Evolutionary conservation across 2,888 invertebrate genomes (phyloP).

Genomic region (Tachina lurida): DNA sequence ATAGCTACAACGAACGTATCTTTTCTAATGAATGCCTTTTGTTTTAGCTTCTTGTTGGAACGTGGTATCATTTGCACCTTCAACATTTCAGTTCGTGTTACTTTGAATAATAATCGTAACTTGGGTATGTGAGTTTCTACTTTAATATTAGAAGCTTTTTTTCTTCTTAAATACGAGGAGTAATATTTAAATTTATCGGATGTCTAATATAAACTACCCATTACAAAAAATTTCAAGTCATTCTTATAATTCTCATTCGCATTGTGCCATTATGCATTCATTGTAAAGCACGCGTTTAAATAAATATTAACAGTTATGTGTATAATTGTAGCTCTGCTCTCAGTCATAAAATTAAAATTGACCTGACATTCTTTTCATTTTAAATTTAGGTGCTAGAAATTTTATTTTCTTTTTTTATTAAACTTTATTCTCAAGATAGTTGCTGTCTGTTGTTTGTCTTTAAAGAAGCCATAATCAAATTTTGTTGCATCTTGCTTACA

Average conservation of each 20-base stretch:
- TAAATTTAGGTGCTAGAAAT: background rate
- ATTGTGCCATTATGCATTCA: background rate
- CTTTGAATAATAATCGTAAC: conserved; percentile 18
- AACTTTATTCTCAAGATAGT: conserved; percentile 15
- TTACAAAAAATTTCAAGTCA: no score
- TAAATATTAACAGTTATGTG: background rate
- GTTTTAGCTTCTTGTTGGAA: conserved; percentile 10
- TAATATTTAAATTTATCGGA: background rate
- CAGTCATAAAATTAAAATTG: background rate
- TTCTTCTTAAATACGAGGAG: background rate
- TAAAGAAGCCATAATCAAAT: conserved; percentile 41
- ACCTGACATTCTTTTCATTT: conserved; percentile 22
- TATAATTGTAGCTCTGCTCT: background rate
- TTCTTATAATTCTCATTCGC: background rate
- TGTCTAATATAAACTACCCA: background rate
- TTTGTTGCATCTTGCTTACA: background rate
- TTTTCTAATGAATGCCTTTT: background rate
- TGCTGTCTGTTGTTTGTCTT: background rate
- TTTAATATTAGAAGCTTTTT: background rate
- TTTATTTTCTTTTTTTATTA: conserved; percentile 11
- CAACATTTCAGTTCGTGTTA: conserved; percentile 13
- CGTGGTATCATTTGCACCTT: conserved; percentile 37
- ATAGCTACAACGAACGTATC: background rate
- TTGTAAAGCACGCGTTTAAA: conserved; percentile 2
- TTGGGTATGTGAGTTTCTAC: conserved; percentile 18